These are phyloP conservation scores for Tenualosa thibaudeaui DNA, from an alignment of 2,797 vertebrate species.

Conservation along the genomic window DNA sequence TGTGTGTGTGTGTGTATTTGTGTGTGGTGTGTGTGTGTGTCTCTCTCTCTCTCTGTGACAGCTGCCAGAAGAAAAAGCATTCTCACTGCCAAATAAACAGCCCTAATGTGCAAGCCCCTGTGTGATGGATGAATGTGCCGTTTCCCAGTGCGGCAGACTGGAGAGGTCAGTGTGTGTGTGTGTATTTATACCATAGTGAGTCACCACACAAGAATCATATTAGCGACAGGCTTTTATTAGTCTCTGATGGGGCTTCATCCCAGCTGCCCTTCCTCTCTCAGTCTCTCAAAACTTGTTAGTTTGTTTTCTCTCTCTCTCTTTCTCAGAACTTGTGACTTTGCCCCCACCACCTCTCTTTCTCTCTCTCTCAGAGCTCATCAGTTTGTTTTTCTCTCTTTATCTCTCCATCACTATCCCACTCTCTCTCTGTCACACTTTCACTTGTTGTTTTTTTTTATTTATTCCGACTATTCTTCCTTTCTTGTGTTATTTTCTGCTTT, in stretches of 20 bases:
- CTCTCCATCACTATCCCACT: neutral
- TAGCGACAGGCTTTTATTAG: conserved; percentile 53
- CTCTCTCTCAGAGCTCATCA: neutral
- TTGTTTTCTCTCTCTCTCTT: neutral
- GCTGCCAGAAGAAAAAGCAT: conserved; percentile 9
- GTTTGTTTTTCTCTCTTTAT: neutral
- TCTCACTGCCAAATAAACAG: conserved; percentile 5
- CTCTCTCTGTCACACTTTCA: neutral
- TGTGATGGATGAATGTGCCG: neutral
- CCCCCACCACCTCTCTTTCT: too few species aligned
- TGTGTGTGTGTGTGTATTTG: neutral
- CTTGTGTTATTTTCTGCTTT: neutral
- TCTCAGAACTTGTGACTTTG: neutral
- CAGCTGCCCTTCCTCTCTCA: conserved; percentile 22
- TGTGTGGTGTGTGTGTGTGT: neutral
- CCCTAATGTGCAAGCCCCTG: neutral
- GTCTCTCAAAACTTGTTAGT: neutral
- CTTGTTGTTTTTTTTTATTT: neutral
- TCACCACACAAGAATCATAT: conserved; percentile 53
- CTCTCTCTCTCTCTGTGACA: neutral
- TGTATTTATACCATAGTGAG: conserved; percentile 56
- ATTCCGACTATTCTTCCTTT: neutral
- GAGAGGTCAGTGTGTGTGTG: neutral
- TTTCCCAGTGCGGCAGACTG: neutral
- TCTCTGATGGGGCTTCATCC: conserved; percentile 35